These are phyloP conservation scores for Anser brachyrhynchus DNA, from an alignment of 2,113 vertebrate genomes.

Conservation along the genomic window DNA sequence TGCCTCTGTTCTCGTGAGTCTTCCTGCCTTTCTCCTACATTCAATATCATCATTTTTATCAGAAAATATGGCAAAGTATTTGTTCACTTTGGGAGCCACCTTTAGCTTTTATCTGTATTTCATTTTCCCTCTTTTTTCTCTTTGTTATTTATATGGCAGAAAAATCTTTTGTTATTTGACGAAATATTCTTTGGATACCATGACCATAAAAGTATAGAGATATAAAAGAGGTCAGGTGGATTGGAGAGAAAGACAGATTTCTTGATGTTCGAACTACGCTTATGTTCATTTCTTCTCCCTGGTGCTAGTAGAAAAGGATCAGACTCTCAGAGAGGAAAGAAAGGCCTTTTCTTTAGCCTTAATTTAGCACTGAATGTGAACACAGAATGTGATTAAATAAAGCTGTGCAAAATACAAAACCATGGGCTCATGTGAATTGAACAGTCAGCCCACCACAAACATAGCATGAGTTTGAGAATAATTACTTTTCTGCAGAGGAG, in stretches of 20 bases:
- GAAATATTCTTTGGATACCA: not conserved
- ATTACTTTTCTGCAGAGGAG: constrained; percentile 34
- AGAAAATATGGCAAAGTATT: not conserved
- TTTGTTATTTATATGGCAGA: not conserved
- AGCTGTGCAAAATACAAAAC: constrained; percentile 20
- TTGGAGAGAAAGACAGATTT: not conserved
- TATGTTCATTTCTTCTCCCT: not conserved
- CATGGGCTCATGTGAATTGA: not conserved
- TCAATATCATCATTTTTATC: not conserved
- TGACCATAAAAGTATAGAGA: not conserved
- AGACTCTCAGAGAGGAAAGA: not conserved
- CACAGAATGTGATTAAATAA: constrained; percentile 12
- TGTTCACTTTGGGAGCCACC: accelerated
- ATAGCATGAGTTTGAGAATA: not conserved
- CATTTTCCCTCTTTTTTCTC: not conserved
- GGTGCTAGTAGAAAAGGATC: not conserved
- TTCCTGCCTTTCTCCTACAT: not conserved
- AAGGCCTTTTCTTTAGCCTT: not conserved
- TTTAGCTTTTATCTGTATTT: not conserved
- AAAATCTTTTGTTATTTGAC: not conserved
- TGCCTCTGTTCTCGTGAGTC: not conserved
- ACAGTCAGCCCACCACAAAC: not conserved
- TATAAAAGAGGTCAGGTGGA: not conserved
- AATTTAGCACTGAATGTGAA: constrained; percentile 32
- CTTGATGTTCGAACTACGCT: not conserved